These are phyloP conservation scores for Aleadryas rufinucha DNA, from an alignment of 2,113 vertebrate genomes.

Conservation along the genomic window DNA sequence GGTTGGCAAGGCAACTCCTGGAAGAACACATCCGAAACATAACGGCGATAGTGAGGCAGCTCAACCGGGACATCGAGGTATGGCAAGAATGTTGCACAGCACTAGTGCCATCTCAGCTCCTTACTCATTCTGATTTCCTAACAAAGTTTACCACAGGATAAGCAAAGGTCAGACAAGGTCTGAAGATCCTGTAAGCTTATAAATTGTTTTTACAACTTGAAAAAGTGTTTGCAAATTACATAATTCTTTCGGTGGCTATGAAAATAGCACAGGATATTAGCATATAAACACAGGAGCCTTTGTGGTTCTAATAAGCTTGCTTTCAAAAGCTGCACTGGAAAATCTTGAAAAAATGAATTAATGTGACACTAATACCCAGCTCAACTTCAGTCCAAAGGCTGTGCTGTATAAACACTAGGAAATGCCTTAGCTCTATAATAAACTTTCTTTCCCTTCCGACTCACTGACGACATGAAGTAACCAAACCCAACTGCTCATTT, in stretches of 20 bases:
- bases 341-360: constrained; percentile 21
- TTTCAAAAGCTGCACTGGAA: constrained; percentile 13
- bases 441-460: background rate
- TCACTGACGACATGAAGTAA: background rate
- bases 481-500: background rate
- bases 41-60: constrained; percentile 76
- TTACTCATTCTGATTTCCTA: background rate
- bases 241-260: background rate
- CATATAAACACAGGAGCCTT: constrained; percentile 45
- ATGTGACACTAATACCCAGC: background rate
- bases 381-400: constrained; percentile 27
- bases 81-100: background rate
- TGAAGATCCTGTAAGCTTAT: background rate
- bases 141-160: background rate
- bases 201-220: constrained; percentile 30
- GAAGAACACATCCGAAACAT: constrained; percentile 82
- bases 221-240: constrained; percentile 27
- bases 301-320: constrained; percentile 24
- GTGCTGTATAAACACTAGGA: background rate
- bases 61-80: constrained; percentile 80
- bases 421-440: background rate
- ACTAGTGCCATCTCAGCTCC: background rate
- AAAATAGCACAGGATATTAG: constrained; percentile 27
- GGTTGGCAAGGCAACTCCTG: constrained; percentile 75
- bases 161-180: background rate